Conservation (phyloP, 2,113 vertebrate species). For the Neogobius melanostomus region DNA sequence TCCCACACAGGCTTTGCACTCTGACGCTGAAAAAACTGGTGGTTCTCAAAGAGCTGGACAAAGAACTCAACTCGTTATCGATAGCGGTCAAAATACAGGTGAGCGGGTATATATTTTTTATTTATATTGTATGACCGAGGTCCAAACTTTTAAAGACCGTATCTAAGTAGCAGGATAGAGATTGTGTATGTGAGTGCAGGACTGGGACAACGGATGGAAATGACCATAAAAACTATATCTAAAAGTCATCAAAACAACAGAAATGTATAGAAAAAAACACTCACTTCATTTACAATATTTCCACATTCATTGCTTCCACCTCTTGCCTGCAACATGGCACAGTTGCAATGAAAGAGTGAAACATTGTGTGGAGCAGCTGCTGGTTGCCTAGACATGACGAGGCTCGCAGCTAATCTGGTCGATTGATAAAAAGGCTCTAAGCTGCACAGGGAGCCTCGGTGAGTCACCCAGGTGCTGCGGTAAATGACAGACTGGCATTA, state of each 20-base stretch:
- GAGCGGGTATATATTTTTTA: slow-evolving; percentile 40
- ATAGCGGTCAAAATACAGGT: slow-evolving; percentile 81
- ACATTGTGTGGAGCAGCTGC: neutral
- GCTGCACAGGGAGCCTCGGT: slow-evolving; percentile 30
- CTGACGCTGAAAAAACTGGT: slow-evolving; percentile 86
- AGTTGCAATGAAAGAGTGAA: slow-evolving; percentile 9
- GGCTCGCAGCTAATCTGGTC: slow-evolving; percentile 41
- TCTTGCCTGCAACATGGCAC: neutral
- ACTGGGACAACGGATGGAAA: too few relatives aligned
- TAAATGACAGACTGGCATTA: slow-evolving; percentile 38
- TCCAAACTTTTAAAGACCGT: neutral
- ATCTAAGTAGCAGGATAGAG: neutral
- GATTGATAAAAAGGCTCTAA: slow-evolving; percentile 49
- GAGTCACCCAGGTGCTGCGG: slow-evolving; percentile 50
- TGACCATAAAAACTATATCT: too few relatives aligned
- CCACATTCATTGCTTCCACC: too few relatives aligned
- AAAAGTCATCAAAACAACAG: too few relatives aligned
- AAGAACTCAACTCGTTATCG: slow-evolving; percentile 83
- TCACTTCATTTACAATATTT: too few relatives aligned
- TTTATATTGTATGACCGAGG: neutral
- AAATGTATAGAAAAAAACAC: too few relatives aligned
- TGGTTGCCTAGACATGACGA: slow-evolving; percentile 20
- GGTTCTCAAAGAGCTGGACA: slow-evolving; percentile 83
- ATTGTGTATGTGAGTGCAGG: too few relatives aligned
- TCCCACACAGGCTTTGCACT: slow-evolving; percentile 81